phyloP scores from a whole-genome alignment of 2,888 invertebrate genomes.

The Drosophila antonietae region DNA sequence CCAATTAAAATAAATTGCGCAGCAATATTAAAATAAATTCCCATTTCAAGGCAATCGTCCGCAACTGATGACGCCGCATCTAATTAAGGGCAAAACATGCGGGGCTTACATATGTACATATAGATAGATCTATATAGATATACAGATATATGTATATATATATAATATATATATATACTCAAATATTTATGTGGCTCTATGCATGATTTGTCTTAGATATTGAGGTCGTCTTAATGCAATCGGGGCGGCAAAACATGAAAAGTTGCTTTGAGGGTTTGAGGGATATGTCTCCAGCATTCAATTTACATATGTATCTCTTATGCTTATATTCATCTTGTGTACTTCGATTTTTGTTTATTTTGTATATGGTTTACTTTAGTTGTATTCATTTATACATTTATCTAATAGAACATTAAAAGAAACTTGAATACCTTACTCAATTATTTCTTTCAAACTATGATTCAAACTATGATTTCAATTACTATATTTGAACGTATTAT shows the following conservation, averaged over 20 bases:
- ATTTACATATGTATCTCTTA: background rate
- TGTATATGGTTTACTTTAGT: background rate
- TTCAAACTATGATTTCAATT: no score
- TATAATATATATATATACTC: conserved; percentile 1
- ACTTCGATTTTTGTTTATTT: background rate
- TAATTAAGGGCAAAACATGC: conserved; percentile 63
- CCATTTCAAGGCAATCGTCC: conserved; percentile 49
- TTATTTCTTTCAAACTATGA: no score
- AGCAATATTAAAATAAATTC: conserved; percentile 78
- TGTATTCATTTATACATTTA: background rate
- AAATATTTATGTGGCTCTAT: background rate
- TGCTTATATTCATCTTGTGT: background rate
- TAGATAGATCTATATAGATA: background rate
- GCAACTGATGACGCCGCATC: conserved; percentile 59
- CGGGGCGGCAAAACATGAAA: background rate
- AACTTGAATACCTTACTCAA: background rate
- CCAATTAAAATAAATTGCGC: conserved; percentile 82
- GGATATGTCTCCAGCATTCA: background rate
- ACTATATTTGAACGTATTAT: background rate
- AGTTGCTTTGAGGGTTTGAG: background rate
- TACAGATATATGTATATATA: background rate
- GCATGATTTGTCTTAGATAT: conserved; percentile 10
- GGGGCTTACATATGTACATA: conserved; percentile 17
- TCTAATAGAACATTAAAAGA: background rate
- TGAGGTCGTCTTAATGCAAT: background rate